Evolutionary conservation across 2,113 vertebrate species (phyloP).

Genomic region (Poeciliopsis retropinna): DNA sequence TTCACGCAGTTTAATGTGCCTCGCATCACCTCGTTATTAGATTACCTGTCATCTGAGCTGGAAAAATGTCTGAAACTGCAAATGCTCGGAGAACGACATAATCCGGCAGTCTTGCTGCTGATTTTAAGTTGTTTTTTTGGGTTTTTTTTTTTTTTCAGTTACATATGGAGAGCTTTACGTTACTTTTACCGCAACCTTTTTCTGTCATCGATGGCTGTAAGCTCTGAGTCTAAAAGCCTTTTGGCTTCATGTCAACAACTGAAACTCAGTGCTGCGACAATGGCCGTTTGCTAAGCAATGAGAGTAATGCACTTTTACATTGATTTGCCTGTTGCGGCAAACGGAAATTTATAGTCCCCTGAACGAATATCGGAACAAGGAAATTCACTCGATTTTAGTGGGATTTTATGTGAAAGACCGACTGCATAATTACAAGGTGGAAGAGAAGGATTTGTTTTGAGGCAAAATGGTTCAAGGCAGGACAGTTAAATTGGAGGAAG

Average conservation of each 20-base stretch:
- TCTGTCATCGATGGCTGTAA: not conserved
- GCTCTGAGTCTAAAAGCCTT: not conserved
- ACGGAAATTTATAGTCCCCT: no score
- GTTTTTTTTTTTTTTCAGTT: not conserved
- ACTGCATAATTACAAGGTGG: not conserved
- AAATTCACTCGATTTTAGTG: not conserved
- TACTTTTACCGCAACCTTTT: not conserved
- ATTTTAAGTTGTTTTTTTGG: not conserved
- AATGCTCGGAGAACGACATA: constrained; percentile 26
- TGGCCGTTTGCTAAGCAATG: not conserved
- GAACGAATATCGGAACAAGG: not conserved
- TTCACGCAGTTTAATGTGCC: constrained; percentile 28
- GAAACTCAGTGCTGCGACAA: not conserved
- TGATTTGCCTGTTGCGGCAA: no score
- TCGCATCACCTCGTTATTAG: constrained; percentile 58
- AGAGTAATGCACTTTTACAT: not conserved
- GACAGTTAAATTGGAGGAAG: not conserved
- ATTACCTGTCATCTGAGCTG: constrained; percentile 55
- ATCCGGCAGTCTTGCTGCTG: not conserved
- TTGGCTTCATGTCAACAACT: not conserved
- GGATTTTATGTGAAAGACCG: not conserved
- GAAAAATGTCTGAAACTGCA: constrained; percentile 54
- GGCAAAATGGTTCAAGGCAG: not conserved
- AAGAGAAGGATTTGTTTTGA: not conserved
- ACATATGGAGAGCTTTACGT: not conserved